These are phyloP conservation scores for Scaptodrosophila lebanonensis DNA, from an alignment of 1,140 invertebrate genomes.

Conservation along the genomic window DNA sequence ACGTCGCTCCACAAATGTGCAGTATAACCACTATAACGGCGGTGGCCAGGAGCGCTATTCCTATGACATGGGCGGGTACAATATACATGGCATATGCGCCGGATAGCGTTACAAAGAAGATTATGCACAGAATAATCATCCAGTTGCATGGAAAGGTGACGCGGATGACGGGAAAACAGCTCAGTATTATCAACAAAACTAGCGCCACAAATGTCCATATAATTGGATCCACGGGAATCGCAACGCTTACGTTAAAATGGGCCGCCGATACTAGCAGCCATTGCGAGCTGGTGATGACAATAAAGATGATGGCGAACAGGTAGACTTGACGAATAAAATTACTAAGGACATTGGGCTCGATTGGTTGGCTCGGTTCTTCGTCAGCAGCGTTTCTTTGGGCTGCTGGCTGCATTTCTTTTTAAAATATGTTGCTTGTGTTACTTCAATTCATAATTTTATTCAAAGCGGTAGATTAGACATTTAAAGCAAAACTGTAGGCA, in stretches of 20 bases:
- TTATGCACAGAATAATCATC: neutral
- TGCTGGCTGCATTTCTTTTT: too few relatives aligned
- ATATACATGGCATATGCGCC: neutral
- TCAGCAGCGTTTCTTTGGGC: neutral
- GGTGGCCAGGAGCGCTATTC: neutral
- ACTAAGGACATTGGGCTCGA: neutral
- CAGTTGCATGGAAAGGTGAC: conserved; percentile 4
- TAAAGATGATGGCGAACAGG: neutral
- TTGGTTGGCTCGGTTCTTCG: neutral
- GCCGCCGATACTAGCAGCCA: conserved; percentile 1
- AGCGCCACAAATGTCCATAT: conserved; percentile 16
- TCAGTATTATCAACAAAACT: neutral
- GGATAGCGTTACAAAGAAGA: neutral
- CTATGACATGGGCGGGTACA: rapidly evolving
- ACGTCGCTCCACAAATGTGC: conserved; percentile 9
- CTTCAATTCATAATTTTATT: too few relatives aligned
- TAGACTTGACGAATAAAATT: conserved; percentile 3
- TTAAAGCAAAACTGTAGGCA: too few relatives aligned
- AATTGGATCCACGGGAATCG: neutral
- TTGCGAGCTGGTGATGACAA: neutral
- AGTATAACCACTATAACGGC: neutral
- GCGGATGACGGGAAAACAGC: neutral
- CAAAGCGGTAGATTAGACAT: too few relatives aligned
- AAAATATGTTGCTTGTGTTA: too few relatives aligned
- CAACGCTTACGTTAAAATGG: neutral